Conservation (phyloP, 1,140 invertebrate genomes). For the Drosophila bocki region DNA sequence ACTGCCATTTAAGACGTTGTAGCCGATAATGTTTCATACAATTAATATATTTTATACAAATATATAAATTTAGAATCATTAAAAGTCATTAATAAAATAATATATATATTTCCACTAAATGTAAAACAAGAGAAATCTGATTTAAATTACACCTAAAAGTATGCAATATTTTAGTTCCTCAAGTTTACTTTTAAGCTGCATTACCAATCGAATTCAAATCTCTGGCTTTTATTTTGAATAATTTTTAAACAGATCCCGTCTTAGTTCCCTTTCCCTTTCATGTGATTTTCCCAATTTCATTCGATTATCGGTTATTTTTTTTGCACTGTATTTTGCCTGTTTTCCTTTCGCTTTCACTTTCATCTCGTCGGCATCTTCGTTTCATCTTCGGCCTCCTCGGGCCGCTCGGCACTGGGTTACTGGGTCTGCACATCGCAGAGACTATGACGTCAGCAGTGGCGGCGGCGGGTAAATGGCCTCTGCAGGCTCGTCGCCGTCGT, state of each 20-base stretch:
- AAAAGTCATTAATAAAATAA: neutral
- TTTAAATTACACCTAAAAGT: too few species aligned
- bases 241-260: too few species aligned
- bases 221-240: too few species aligned
- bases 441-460: conserved; percentile 76
- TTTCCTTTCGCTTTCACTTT: conserved; percentile 6
- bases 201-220: too few species aligned
- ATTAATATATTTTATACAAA: neutral
- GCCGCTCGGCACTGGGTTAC: conserved; percentile 61
- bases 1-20: neutral
- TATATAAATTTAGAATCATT: neutral
- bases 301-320: neutral
- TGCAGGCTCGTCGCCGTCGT: conserved; percentile 51
- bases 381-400: conserved; percentile 21
- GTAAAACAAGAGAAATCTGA: too few species aligned
- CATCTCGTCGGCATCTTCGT: neutral
- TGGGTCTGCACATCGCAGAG: conserved; percentile 45
- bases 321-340: conserved; percentile 4
- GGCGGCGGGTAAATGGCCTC: conserved; percentile 79
- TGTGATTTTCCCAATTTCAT: too few species aligned
- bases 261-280: too few species aligned
- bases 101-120: too few species aligned
- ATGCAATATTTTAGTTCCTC: too few species aligned
- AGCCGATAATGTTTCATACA: too few species aligned
- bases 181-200: too few species aligned